phyloP scores from a whole-genome alignment of 2,113 vertebrate species.

The Daphoenositta chrysoptera region DNA sequence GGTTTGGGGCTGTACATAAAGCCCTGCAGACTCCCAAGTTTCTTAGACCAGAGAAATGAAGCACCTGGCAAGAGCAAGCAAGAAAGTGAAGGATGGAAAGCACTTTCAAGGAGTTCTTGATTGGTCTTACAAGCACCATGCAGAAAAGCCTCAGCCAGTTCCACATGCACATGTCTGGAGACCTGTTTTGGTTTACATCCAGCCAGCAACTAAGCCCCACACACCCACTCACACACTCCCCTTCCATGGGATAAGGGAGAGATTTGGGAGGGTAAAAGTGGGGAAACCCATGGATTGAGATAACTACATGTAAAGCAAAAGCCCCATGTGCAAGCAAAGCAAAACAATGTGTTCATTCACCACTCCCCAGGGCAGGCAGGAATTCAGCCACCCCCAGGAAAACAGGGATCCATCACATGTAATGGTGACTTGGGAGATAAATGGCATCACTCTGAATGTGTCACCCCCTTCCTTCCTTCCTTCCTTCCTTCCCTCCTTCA shows the following conservation, averaged over 20 bases:
- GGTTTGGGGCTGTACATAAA: not conserved
- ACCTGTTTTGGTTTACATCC: not conserved
- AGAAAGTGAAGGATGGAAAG: not conserved
- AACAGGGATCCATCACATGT: not conserved
- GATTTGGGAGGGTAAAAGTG: not conserved
- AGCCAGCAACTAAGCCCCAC: not conserved
- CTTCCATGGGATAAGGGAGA: not conserved
- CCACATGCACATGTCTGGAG: not conserved
- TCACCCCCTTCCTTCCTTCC: too few species aligned
- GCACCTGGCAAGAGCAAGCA: not conserved
- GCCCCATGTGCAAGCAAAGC: not conserved
- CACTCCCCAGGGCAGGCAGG: not conserved
- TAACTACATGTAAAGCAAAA: not conserved
- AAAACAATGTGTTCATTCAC: not conserved
- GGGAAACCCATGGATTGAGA: not conserved
- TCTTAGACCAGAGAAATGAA: not conserved
- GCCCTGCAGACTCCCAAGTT: not conserved
- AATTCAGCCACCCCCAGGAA: not conserved
- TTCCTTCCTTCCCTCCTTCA: not conserved
- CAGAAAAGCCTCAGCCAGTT: not conserved
- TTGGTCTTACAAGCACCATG: not conserved
- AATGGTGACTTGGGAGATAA: not conserved
- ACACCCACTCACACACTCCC: not conserved
- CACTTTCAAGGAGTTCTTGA: not conserved
- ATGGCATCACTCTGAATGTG: fast-evolving